Evolutionary conservation across 1,140 invertebrate species (phyloP).

Genomic region (Drosophila sechellia): DNA sequence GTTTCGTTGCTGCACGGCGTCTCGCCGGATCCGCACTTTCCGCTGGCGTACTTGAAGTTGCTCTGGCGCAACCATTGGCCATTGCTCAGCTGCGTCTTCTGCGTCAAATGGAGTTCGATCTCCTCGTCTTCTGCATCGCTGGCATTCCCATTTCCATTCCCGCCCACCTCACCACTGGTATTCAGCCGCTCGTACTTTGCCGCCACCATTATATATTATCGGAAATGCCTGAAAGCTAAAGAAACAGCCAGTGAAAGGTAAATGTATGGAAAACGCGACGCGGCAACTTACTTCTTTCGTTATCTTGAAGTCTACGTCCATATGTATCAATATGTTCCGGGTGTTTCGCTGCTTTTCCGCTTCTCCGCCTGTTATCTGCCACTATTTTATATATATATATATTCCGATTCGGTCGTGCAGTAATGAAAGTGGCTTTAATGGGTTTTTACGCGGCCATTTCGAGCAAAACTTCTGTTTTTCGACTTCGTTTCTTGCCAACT

Average conservation of each 20-base stretch:
- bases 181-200: constrained; percentile 71
- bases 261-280: constrained; percentile 16
- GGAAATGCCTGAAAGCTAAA: constrained; percentile 6
- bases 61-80: constrained; percentile 33
- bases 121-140: constrained; percentile 62
- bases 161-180: constrained; percentile 21
- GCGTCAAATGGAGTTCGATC: constrained; percentile 60
- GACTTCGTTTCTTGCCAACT: constrained; percentile 54
- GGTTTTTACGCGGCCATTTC: constrained; percentile 47
- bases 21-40: constrained; percentile 12
- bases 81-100: constrained; percentile 18
- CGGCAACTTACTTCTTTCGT: constrained; percentile 30
- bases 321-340: constrained; percentile 49
- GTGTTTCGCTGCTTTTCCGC: constrained; percentile 3
- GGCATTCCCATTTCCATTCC: constrained; percentile 30
- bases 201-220: constrained; percentile 64
- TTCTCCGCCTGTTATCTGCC: constrained; percentile 6
- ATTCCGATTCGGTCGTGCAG: constrained; percentile 13
- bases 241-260: not conserved
- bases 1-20: not conserved
- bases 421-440: constrained; percentile 16
- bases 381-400: not conserved
- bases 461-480: constrained; percentile 30
- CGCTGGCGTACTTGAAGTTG: constrained; percentile 64
- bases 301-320: constrained; percentile 43